phyloP scores from a whole-genome alignment of 2,888 invertebrate genomes.

The Diaperis boleti region DNA sequence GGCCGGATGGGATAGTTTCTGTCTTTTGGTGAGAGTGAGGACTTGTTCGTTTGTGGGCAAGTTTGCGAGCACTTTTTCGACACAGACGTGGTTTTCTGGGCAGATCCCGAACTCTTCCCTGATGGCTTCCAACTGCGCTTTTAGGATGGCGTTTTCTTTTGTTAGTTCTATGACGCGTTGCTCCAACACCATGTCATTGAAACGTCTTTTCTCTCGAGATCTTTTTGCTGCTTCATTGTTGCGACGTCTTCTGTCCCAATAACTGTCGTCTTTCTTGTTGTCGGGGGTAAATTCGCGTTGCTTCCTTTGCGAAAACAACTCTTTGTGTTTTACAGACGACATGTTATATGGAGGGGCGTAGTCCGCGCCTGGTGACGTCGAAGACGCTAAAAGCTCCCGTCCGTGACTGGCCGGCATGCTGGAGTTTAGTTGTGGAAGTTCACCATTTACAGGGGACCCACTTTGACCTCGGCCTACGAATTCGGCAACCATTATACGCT shows the following conservation, averaged over 20 bases:
- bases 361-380: slow-evolving; percentile 63
- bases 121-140: slow-evolving; percentile 92
- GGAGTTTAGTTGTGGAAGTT: slow-evolving; percentile 73
- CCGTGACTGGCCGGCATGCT: slow-evolving; percentile 67
- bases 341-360: slow-evolving; percentile 68
- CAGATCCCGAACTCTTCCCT: slow-evolving; percentile 93
- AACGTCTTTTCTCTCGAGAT: slow-evolving; percentile 94
- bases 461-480: slow-evolving; percentile 83
- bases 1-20: slow-evolving; percentile 67
- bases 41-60: slow-evolving; percentile 88
- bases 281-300: slow-evolving; percentile 97
- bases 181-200: slow-evolving; percentile 97
- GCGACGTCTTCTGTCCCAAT: slow-evolving; percentile 95
- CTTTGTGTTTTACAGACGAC: slow-evolving; percentile 76
- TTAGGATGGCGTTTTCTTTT: slow-evolving; percentile 94
- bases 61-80: slow-evolving; percentile 89
- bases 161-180: slow-evolving; percentile 93
- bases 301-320: slow-evolving; percentile 90
- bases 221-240: slow-evolving; percentile 98
- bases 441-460: slow-evolving; percentile 78
- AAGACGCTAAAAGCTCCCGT: slow-evolving; percentile 63
- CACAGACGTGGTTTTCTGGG: slow-evolving; percentile 87
- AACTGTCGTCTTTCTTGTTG: slow-evolving; percentile 95
- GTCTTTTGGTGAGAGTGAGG: slow-evolving; percentile 84
- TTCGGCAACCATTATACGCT: slow-evolving; percentile 90